Base-by-base conservation (phyloP, 2,888 invertebrate species). In the Blastobasis adustella region DNA sequence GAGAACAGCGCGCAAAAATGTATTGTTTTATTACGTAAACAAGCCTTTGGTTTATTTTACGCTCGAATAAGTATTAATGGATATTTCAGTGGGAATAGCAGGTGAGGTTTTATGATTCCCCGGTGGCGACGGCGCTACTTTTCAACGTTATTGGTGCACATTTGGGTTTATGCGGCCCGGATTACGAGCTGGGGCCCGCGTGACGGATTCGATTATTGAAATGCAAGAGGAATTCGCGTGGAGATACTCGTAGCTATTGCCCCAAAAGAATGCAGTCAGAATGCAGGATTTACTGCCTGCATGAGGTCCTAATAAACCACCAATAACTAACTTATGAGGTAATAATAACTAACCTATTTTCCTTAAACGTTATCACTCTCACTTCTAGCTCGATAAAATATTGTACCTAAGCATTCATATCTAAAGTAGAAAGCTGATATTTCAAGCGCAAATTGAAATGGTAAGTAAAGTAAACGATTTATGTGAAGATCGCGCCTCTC, bases 41-140 rank as follows among this genome's bases (percentile, higher is more conserved):
- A 42, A 69, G 68, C 66, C 9, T 69, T 66, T 67, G 67, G 68
- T 72, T 75, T 76, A 75, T 76, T 76, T 77, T 72, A 73, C 71
- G 66, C 70, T 57, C 65, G 70, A 74, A 71, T 74, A 68, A 70
- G 68, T 73, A 73, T 76, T 81, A 84, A 82, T 83, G 77, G 78
- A 77, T 75, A 73, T 76, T 74, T 73, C 73, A 69, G 66, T 64
- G 66, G 60, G 65, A 63, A 71, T 71, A 66, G 67, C 66, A 71
- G 62, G 66, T 64, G 73, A 62, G 67, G 58, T 79, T 84, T 82
- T 83, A 79, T 75, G 72, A 79, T 75, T 77, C 74, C 58, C 54
- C 54, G 55, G 66, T 60, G 66, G 73, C 76, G 75, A 79, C 76
- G 69, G 69, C 66, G 72, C 69, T 70, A 73, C 69, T 73, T 75